Evolutionary conservation across 2,797 vertebrate species (phyloP).

Genomic region (Protonibea diacanthus): DNA sequence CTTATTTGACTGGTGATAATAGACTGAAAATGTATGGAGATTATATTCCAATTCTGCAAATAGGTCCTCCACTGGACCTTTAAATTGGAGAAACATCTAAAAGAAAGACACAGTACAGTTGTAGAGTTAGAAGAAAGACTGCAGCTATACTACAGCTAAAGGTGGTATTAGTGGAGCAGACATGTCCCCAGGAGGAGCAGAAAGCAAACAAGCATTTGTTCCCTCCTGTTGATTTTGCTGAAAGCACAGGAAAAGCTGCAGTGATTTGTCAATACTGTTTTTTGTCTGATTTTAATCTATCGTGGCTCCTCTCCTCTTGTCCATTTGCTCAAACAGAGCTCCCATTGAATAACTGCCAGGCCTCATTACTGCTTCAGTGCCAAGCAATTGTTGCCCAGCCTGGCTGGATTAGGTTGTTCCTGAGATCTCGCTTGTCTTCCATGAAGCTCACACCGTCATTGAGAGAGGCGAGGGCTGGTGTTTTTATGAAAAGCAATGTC

Average conservation of each 20-base stretch:
- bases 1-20: no score
- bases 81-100: not conserved
- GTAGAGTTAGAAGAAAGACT: slow-evolving; percentile 11
- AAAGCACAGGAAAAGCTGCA: slow-evolving; percentile 46
- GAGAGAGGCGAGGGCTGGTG: slow-evolving; percentile 12
- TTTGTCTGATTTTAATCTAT: slow-evolving; percentile 77
- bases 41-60: no score
- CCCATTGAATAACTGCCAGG: slow-evolving; percentile 77
- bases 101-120: not conserved
- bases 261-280: slow-evolving; percentile 72
- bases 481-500: slow-evolving; percentile 24
- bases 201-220: slow-evolving; percentile 55
- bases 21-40: no score
- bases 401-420: slow-evolving; percentile 50
- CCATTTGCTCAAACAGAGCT: slow-evolving; percentile 78
- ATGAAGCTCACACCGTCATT: slow-evolving; percentile 11
- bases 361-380: slow-evolving; percentile 68
- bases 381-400: slow-evolving; percentile 41
- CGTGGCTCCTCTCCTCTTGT: slow-evolving; percentile 73
- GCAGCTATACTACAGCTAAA: not conserved
- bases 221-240: slow-evolving; percentile 48
- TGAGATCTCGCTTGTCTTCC: slow-evolving; percentile 43
- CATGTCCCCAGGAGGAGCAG: slow-evolving; percentile 28
- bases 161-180: slow-evolving; percentile 20
- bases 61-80: not conserved